Evolutionary conservation across 2,797 vertebrate species (phyloP).

Genomic region (Acanthurus tractus): DNA sequence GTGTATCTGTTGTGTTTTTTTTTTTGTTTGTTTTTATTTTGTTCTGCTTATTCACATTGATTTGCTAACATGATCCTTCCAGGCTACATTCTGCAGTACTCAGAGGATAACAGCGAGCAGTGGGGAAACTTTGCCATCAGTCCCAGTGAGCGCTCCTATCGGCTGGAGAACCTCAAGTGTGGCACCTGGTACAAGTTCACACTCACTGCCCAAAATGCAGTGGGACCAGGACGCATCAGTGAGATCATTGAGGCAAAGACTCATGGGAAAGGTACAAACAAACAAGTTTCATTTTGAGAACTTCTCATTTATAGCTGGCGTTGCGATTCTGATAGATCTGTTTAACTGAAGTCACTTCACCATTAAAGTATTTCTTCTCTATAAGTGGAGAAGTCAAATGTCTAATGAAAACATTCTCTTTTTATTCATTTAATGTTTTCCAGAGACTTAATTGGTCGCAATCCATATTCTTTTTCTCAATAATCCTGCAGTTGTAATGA

Average conservation of each 20-base stretch:
- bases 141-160: conserved; percentile 96
- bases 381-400: not conserved
- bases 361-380: not conserved
- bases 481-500: not conserved
- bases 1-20: too few relatives aligned
- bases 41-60: too few relatives aligned
- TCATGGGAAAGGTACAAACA: conserved; percentile 92
- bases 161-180: conserved; percentile 95
- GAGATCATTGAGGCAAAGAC: conserved; percentile 99
- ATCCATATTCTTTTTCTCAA: not conserved
- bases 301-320: not conserved
- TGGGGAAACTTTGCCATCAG: conserved; percentile 99
- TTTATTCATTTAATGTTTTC: not conserved
- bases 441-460: not conserved
- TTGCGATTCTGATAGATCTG: not conserved
- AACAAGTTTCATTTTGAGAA: not conserved
- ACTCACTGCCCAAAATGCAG: conserved; percentile 96
- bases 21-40: too few relatives aligned
- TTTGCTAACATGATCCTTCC: not conserved
- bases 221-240: conserved; percentile 97
- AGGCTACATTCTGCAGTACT: conserved; percentile 99
- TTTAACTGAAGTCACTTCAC: not conserved
- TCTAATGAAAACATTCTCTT: not conserved
- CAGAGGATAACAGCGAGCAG: conserved; percentile 98
- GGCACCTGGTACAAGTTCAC: conserved; percentile 99